Base-by-base conservation (phyloP, 2,113 vertebrate genomes). In the Echinops telfairi region DNA sequence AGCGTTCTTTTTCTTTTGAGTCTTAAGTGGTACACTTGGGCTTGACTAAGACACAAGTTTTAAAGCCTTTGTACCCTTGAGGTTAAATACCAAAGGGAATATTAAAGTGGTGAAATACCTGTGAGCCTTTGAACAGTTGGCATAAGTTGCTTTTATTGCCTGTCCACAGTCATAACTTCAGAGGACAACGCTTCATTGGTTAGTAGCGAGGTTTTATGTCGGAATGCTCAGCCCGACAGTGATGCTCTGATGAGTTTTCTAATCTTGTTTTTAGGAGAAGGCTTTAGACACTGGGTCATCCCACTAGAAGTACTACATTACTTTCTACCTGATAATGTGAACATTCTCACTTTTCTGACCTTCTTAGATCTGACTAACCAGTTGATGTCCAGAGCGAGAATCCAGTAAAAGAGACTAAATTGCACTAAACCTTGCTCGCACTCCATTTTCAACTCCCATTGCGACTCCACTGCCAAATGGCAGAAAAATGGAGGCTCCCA, bases 11-110 rank as follows among this genome's bases (percentile, higher is more conserved):
- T 77, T 60, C 89, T 71, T 92, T 87, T 33, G 40, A 62, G 84
- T 70, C 57, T 94, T 85, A 93, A 62, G 64, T 82, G 68, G 3
- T 47, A 77, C 25, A 64, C 14, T n/a, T 70, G 73, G n/a, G 85
- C 82, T 92, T 94, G 81, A 89, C 73, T 91, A 86, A 84, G 82
- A 71, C 29, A 86, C 1, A 75, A 77, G 40, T 20, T 85, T 43
- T 64, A 88, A 93, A 86, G 43, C 29, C 62, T 88, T 78, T 73
- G 90, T 91, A 78, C 31, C 22, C 36, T 31, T 66, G 81, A 64
- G 70, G 33, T 92, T 88, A 76, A 95, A 75, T 53, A 77, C 27
- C 29, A 88, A 83, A 92, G 88, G 25, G 83, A 92, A 79, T 70
- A 83, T 73, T 58, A 86, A 62, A 15, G 11, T 6, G 3, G n/a